phyloP scores from a whole-genome alignment of 2,888 invertebrate genomes.

The Stenurella melanura region DNA sequence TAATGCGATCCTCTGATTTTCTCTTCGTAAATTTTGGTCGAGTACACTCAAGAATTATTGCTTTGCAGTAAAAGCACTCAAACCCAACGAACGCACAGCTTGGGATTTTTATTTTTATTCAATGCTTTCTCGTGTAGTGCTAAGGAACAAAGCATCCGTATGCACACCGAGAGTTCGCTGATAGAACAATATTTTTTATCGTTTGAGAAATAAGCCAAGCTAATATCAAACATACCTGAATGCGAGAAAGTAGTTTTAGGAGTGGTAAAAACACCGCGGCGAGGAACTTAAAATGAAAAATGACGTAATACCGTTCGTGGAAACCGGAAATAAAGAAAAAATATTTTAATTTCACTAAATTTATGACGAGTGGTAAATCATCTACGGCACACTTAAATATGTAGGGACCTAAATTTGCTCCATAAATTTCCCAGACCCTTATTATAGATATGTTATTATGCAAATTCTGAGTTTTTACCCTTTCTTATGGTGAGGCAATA shows the following conservation, averaged over 20 bases:
- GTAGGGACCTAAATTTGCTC: not conserved
- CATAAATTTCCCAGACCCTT: conserved; percentile 12
- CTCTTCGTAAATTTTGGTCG: too few species aligned
- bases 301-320: not conserved
- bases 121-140: too few species aligned
- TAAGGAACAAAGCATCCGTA: too few species aligned
- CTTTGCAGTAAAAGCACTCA: too few species aligned
- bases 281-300: conserved; percentile 1
- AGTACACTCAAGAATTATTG: too few species aligned
- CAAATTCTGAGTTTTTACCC: conserved; percentile 26
- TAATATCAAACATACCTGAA: too few species aligned
- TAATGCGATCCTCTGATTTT: too few species aligned
- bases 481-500: conserved; percentile 34
- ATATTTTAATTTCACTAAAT: conserved; percentile 35
- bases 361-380: conserved; percentile 6
- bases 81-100: too few species aligned
- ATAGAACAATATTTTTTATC: too few species aligned
- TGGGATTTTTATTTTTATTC: too few species aligned
- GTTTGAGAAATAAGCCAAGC: too few species aligned
- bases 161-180: too few species aligned
- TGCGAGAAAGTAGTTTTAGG: not conserved
- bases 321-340: conserved; percentile 33
- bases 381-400: conserved; percentile 12
- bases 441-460: conserved; percentile 35
- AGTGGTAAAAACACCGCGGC: not conserved